These are phyloP conservation scores for Pyrrhia umbra DNA, from an alignment of 2,888 invertebrate species.

Conservation along the genomic window DNA sequence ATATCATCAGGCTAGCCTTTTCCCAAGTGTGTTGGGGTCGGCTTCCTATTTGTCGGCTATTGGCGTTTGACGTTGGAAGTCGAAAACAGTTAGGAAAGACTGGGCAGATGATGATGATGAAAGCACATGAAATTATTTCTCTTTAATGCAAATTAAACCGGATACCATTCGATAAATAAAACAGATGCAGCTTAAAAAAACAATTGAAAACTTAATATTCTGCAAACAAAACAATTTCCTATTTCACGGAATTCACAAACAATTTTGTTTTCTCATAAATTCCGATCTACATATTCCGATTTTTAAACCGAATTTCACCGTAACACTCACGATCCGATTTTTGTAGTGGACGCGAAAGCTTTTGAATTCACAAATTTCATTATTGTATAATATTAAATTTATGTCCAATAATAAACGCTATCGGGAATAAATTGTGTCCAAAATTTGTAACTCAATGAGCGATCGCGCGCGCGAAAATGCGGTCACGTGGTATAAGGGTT, in stretches of 20 bases:
- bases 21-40: too few relatives aligned
- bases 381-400: slow-evolving; percentile 43
- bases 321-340: neutral
- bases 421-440: slow-evolving; percentile 68
- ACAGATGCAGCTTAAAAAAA: neutral
- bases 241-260: neutral
- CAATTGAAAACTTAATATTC: neutral
- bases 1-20: too few relatives aligned
- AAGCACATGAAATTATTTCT: neutral
- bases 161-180: neutral
- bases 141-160: neutral
- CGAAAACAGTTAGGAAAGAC: too few relatives aligned
- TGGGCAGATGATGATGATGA: too few relatives aligned
- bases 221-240: neutral
- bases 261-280: neutral
- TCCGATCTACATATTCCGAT: slow-evolving; percentile 3
- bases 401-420: slow-evolving; percentile 59
- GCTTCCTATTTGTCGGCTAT: too few relatives aligned
- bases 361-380: slow-evolving; percentile 19
- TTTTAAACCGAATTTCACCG: neutral
- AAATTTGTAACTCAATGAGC: slow-evolving; percentile 73
- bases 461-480: slow-evolving; percentile 67
- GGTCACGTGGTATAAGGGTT: slow-evolving; percentile 68
- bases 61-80: too few relatives aligned
- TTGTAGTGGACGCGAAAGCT: neutral